Conservation (phyloP, 2,888 invertebrate genomes). For the Myopa testacea region DNA sequence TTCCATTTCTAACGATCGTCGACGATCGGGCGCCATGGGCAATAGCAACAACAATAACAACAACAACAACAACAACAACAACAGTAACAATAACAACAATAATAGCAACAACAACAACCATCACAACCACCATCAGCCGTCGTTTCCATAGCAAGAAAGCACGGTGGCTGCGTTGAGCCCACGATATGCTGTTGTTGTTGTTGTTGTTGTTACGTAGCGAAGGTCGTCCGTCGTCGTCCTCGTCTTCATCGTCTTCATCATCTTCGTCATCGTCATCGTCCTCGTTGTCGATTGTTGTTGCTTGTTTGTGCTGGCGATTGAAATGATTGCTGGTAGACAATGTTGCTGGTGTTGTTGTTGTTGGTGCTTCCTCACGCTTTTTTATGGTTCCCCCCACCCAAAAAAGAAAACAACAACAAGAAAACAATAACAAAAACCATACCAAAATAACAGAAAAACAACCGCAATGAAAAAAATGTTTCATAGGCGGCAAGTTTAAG, state of each 20-base stretch:
- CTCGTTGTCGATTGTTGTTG: neutral
- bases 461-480: too few species aligned
- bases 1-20: slow-evolving; percentile 28
- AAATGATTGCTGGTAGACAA: neutral
- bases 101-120: neutral
- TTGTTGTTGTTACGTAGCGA: neutral
- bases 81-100: slow-evolving; percentile 15
- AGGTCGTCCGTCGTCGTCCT: neutral
- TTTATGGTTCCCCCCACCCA: too few species aligned
- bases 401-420: neutral
- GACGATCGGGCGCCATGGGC: slow-evolving; percentile 12
- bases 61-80: slow-evolving; percentile 6
- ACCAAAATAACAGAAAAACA: neutral
- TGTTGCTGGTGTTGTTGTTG: neutral
- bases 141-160: neutral
- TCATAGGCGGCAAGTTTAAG: too few species aligned
- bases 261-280: neutral
- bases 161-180: neutral
- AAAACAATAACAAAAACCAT: neutral
- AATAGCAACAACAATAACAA: slow-evolving; percentile 22
- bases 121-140: neutral
- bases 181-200: slow-evolving; percentile 1
- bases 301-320: neutral
- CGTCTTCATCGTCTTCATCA: neutral
- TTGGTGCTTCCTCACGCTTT: too few species aligned